Conservation (phyloP, 2,888 invertebrate species). For the Perizoma affinitatum region DNA sequence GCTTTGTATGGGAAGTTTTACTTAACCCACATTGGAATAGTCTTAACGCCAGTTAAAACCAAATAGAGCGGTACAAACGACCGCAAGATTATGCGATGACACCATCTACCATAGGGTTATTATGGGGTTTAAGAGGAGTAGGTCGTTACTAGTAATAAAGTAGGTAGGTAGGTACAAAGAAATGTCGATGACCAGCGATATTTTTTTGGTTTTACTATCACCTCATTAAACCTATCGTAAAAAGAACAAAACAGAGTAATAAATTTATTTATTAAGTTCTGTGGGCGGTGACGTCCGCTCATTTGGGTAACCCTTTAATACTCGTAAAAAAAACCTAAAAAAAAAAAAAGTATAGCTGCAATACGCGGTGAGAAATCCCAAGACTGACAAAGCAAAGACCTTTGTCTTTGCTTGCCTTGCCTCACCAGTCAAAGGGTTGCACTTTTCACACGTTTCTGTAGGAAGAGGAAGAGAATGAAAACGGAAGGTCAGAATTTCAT, state of each 20-base stretch:
- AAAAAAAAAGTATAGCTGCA: neutral
- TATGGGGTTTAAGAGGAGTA: constrained; percentile 16
- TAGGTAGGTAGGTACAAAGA: no score
- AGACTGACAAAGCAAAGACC: no score
- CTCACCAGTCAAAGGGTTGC: no score
- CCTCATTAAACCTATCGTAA: constrained; percentile 39
- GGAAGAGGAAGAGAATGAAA: no score
- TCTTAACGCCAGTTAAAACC: constrained; percentile 24
- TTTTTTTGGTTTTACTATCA: constrained; percentile 42
- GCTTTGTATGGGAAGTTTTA: constrained; percentile 5
- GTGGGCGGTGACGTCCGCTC: constrained; percentile 37
- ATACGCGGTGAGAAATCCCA: no score
- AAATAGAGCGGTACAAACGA: constrained; percentile 33
- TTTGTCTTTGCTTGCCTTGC: no score
- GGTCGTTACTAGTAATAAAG: constrained; percentile 10
- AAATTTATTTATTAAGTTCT: constrained; percentile 40
- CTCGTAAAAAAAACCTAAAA: neutral
- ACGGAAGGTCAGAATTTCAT: no score
- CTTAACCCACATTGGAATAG: constrained; percentile 18
- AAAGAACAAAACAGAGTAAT: constrained; percentile 32
- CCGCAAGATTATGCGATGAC: constrained; percentile 7
- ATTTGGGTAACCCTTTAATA: constrained; percentile 21
- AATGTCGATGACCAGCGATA: constrained; percentile 15
- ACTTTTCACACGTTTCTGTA: no score
- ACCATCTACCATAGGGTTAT: neutral